A percentile compares a stretch with the other conserved stretches of the same genome.
Conservation (phyloP, 2,888 invertebrate species). For the Platerodrilus igneus region DNA sequence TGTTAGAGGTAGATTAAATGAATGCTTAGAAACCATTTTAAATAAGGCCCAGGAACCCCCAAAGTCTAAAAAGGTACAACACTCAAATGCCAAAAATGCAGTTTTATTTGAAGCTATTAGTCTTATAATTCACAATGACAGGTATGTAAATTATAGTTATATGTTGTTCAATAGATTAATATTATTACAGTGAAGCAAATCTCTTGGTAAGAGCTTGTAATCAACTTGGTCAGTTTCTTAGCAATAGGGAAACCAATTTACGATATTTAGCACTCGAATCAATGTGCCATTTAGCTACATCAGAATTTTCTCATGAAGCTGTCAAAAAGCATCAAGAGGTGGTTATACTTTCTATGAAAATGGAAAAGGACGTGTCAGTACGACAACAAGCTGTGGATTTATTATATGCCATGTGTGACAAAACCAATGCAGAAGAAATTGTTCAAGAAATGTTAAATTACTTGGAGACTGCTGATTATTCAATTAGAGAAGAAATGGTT, state of each 20-base stretch:
- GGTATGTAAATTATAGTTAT: conserved; percentile 40
- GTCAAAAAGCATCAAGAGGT: conserved; percentile 99
- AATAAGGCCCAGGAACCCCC: conserved; percentile 99
- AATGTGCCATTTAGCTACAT: conserved; percentile 98
- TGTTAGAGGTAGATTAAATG: conserved; percentile 90
- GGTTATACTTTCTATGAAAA: conserved; percentile 97
- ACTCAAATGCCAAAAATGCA: conserved; percentile 99
- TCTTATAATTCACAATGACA: conserved; percentile 98
- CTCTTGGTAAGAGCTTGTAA: conserved; percentile 96
- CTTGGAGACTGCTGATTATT: conserved; percentile 98
- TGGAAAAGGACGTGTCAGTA: conserved; percentile 98
- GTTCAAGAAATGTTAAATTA: conserved; percentile 99
- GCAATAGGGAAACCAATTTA: conserved; percentile 95
- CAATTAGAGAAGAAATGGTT: conserved; percentile 99
- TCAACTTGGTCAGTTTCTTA: conserved; percentile 96
- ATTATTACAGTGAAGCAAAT: conserved; percentile 75
- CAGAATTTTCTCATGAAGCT: conserved; percentile 99
- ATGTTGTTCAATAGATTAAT: neutral
- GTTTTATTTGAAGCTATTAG: conserved; percentile 99
- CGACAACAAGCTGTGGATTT: conserved; percentile 97
- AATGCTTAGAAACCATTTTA: conserved; percentile 95
- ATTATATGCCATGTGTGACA: conserved; percentile 99
- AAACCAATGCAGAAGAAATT: conserved; percentile 98
- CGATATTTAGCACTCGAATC: conserved; percentile 97
- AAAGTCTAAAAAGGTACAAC: conserved; percentile 99